Conservation (phyloP, 1,140 invertebrate genomes). For the Grapholita molesta region DNA sequence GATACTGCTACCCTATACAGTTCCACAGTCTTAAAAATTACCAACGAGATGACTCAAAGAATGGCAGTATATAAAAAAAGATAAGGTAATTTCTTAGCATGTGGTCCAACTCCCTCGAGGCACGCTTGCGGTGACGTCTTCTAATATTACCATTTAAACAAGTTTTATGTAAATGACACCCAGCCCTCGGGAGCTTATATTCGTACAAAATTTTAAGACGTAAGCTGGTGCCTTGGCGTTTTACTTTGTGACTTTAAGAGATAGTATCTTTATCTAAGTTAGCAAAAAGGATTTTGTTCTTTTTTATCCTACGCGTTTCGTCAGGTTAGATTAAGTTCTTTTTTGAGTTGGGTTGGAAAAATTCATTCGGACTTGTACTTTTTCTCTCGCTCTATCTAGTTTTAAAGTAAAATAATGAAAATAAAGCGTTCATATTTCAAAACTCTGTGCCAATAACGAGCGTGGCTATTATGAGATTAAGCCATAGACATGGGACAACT, state of each 20-base stretch:
- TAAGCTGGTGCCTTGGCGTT: conserved; percentile 32
- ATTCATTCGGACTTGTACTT: not conserved
- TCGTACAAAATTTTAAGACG: conserved; percentile 59
- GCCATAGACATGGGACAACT: no score
- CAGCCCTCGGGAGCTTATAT: conserved; percentile 65
- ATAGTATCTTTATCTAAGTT: not conserved
- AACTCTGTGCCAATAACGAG: no score
- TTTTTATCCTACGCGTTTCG: not conserved
- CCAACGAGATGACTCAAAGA: not conserved
- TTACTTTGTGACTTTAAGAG: conserved; percentile 60
- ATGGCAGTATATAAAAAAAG: conserved; percentile 27
- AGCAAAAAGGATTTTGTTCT: not conserved
- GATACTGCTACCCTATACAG: conserved; percentile 24
- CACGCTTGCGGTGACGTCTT: conserved; percentile 60
- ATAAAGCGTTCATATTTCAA: no score
- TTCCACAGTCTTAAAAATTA: conserved; percentile 33
- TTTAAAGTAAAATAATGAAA: no score
- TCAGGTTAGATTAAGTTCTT: not conserved
- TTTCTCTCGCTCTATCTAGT: not conserved
- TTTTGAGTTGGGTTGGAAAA: no score
- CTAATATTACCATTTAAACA: conserved; percentile 78
- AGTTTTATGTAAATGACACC: conserved; percentile 74
- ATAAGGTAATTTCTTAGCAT: conserved; percentile 20
- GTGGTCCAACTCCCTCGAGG: conserved; percentile 43
- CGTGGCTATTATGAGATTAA: no score